Percentiles rank a stretch among this genome's conserved stretches.
These are phyloP conservation scores for Karalla daura DNA, from an alignment of 2,797 vertebrate genomes.

Conservation along the genomic window DNA sequence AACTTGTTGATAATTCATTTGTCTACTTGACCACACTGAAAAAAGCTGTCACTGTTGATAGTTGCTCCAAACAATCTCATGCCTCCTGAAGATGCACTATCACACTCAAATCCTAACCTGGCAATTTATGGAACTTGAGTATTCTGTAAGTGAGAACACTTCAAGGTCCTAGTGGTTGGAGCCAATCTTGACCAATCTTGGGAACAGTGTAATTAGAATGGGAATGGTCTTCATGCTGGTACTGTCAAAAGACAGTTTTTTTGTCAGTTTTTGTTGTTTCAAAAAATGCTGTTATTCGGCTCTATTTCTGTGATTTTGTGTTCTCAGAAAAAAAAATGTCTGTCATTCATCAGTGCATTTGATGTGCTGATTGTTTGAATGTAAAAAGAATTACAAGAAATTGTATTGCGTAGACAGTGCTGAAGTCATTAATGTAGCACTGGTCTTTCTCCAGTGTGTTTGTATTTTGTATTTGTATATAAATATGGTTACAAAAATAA, in stretches of 20 bases:
- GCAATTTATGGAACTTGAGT: too few species aligned
- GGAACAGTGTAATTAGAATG: background rate
- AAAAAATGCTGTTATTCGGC: background rate
- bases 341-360: too few species aligned
- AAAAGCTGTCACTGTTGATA: too few species aligned
- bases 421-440: background rate
- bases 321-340: too few species aligned
- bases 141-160: too few species aligned
- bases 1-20: constrained; percentile 62
- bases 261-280: background rate
- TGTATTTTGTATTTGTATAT: background rate
- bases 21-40: constrained; percentile 45
- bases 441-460: background rate
- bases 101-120: too few species aligned
- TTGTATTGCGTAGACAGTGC: background rate
- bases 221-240: background rate
- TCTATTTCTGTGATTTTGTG: background rate
- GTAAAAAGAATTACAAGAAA: too few species aligned
- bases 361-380: too few species aligned
- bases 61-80: background rate
- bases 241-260: background rate
- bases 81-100: too few species aligned
- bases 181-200: too few species aligned
- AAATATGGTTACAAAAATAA: background rate
- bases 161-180: too few species aligned